Conservation (phyloP, 2,797 vertebrate species). For the Perodicticus potto region DNA sequence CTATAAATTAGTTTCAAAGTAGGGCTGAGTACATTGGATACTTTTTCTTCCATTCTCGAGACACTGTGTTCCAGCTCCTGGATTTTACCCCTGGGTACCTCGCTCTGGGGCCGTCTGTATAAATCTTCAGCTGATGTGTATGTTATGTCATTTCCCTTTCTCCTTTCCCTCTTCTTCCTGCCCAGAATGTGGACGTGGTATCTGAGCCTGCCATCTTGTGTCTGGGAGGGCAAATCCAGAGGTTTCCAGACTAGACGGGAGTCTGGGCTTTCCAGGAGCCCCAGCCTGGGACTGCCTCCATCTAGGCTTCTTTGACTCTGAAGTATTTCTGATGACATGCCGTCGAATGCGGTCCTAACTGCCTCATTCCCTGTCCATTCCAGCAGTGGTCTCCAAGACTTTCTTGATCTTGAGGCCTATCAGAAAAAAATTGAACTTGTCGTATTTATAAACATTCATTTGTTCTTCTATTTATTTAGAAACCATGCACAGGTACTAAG, state of each 20-base stretch:
- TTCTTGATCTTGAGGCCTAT: constrained; percentile 31
- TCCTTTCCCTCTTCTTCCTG: not conserved
- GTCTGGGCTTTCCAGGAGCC: not conserved
- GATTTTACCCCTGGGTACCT: not conserved
- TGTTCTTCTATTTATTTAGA: constrained; percentile 46
- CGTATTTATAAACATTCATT: not conserved
- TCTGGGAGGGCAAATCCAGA: not conserved
- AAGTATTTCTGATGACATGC: not conserved
- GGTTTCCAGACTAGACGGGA: not conserved
- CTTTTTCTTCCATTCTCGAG: too few species aligned
- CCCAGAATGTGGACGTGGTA: not conserved
- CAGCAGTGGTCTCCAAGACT: not conserved
- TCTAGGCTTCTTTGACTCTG: not conserved
- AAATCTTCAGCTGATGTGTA: not conserved
- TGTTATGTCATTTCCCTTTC: not conserved
- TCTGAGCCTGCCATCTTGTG: not conserved
- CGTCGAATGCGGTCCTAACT: not conserved
- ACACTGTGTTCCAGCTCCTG: not conserved
- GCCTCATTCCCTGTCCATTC: not conserved
- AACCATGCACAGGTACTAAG: not conserved
- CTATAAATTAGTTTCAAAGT: too few species aligned
- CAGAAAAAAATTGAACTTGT: not conserved
- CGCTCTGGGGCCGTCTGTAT: not conserved
- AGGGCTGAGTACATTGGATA: too few species aligned
- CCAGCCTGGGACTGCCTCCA: not conserved